Conservation (phyloP, 1,140 invertebrate genomes). For the Philotrypesis tridentata region DNA sequence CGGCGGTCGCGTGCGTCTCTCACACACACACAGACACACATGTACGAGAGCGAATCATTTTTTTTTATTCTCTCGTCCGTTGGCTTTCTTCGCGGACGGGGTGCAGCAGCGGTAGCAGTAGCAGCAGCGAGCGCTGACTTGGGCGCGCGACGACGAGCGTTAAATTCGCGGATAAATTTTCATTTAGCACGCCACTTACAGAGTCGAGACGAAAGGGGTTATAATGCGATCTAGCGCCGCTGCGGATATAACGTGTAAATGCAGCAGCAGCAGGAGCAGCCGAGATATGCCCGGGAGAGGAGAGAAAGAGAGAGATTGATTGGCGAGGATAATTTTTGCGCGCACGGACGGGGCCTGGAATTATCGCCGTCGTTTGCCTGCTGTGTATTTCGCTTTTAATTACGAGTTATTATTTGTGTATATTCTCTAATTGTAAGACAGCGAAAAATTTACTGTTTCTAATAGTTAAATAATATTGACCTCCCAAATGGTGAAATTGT, state of each 20-base stretch:
- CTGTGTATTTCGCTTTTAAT: too few relatives aligned
- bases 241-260: background rate
- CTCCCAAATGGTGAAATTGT: too few relatives aligned
- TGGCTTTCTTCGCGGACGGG: constrained; percentile 16
- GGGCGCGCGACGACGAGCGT: background rate
- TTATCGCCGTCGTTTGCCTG: too few relatives aligned
- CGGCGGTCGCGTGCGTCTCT: constrained; percentile 1
- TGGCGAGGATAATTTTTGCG: background rate
- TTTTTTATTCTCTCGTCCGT: constrained; percentile 8
- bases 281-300: background rate
- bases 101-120: too few relatives aligned
- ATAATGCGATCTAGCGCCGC: background rate
- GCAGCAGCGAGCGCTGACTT: background rate
- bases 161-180: constrained; percentile 42
- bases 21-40: background rate
- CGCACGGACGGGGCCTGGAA: too few relatives aligned
- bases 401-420: too few relatives aligned
- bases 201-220: background rate
- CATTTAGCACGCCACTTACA: constrained; percentile 36
- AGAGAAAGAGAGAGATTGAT: too few relatives aligned
- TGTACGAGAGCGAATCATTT: too few relatives aligned
- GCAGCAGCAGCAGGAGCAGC: too few relatives aligned
- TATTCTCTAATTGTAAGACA: too few relatives aligned
- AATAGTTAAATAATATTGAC: too few relatives aligned
- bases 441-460: too few relatives aligned